These are phyloP conservation scores for Odobenus rosmarus DNA, from an alignment of 2,113 vertebrate genomes.

Conservation along the genomic window DNA sequence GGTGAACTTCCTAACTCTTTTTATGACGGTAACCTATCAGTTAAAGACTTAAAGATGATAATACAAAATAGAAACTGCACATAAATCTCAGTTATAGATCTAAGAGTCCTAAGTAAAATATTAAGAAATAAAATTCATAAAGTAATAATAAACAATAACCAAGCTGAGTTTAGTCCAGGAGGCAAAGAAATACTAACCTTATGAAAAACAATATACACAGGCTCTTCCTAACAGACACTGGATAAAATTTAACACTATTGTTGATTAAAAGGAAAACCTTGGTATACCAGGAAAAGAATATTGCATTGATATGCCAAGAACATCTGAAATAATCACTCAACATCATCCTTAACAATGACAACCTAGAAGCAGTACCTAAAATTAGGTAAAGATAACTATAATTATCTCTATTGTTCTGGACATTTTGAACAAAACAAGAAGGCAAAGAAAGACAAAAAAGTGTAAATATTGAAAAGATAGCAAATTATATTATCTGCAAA, in stretches of 20 bases:
- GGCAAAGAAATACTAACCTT: not conserved
- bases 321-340: not conserved
- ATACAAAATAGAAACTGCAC: not conserved
- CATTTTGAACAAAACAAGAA: slow-evolving; percentile 22
- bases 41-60: not conserved
- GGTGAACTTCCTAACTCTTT: not conserved
- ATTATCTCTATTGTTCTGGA: slow-evolving; percentile 22
- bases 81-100: not conserved
- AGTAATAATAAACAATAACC: not conserved
- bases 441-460: not conserved
- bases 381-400: not conserved
- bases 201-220: not conserved
- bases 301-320: not conserved
- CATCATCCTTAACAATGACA: not conserved
- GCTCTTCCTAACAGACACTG: not conserved
- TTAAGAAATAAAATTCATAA: not conserved
- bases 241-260: not conserved
- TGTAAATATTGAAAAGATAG: slow-evolving; percentile 32
- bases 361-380: not conserved
- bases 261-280: not conserved
- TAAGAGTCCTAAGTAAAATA: slow-evolving; percentile 10
- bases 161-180: not conserved
- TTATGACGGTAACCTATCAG: not conserved
- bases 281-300: not conserved
- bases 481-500: slow-evolving; percentile 42